Evolutionary conservation across 2,888 invertebrate species (phyloP), one percentile per base, ranked within the genome.

Genomic region (Pammene fasciana): DNA sequence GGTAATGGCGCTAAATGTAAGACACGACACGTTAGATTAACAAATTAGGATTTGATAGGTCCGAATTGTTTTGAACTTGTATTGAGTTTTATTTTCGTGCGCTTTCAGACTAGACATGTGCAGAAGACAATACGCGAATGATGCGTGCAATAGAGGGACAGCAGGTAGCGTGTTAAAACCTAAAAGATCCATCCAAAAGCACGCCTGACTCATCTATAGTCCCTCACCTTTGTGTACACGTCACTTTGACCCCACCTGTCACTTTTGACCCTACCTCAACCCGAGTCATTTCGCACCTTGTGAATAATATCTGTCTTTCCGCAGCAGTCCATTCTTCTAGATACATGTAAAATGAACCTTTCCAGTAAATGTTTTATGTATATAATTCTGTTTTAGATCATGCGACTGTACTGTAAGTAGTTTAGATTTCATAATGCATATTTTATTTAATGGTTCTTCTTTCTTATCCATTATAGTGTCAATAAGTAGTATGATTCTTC

Each of bases 31-130:
- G 43, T 46, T 59, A 65, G 57, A 59, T 65, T 68, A 61, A 71
- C 67, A 60, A 67, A 60, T 67, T 70, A 55, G 61, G 68, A 57
- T 67, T 50, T 54, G 65, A 48, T 36, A 65, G 60, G 68, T 55
- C 14, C 54, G 9, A 46, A 59, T 36, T 64, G 61, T 67, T 56
- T 73, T 77, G 73, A 71, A 74, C 80, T 78, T 78, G 81, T 85
- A 84, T 85, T 89, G 80, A 89, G 90, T 87, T 90, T 88, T 91
- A 85, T 94, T 94, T 92, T 92, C 94, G 87, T 94, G 87, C 81
- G 81, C 89, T 97, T 97, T 93, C 97, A 98, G 98, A 97, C 97
- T 98, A 95, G 98, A 98, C 96, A 98, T 98, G 98, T 98, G 98
- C 96, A 96, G 98, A 94, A 95, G 98, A 94, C 96, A 97, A 94